Percentiles rank a stretch among this genome's conserved stretches.
Conservation (phyloP, 2,797 vertebrate species). For the Sebastes cheni region DNA sequence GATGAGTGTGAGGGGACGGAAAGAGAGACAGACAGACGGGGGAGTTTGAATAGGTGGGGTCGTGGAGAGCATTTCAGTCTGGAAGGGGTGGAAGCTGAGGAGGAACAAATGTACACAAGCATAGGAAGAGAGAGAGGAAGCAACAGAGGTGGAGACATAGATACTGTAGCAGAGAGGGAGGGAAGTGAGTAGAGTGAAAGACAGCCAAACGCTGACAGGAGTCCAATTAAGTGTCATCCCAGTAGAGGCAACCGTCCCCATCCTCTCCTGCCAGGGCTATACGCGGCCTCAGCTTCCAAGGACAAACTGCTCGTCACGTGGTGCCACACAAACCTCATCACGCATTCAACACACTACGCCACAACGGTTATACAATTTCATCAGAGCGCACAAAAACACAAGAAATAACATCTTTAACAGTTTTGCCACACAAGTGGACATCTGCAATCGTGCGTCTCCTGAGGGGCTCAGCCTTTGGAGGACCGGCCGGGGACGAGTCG, state of each 20-base stretch:
- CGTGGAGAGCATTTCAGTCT: conserved; percentile 1
- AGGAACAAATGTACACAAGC: neutral
- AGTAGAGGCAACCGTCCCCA: conserved; percentile 49
- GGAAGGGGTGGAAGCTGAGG: neutral
- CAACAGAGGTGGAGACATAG: neutral
- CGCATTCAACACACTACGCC: conserved; percentile 16
- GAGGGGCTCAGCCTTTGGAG: conserved; percentile 48
- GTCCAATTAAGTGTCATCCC: conserved; percentile 77
- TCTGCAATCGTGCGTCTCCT: conserved; percentile 32
- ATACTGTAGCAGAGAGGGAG: conserved; percentile 34
- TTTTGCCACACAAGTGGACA: conserved; percentile 33
- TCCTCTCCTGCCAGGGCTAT: conserved; percentile 51
- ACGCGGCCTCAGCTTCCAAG: conserved; percentile 54
- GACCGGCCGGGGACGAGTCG: conserved; percentile 32
- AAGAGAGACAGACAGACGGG: neutral
- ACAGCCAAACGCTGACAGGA: conserved; percentile 70
- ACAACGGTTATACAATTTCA: conserved; percentile 27
- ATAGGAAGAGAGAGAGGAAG: neutral
- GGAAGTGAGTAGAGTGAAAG: conserved; percentile 54
- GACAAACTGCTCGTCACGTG: conserved; percentile 45
- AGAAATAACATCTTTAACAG: conserved; percentile 1
- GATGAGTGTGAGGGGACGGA: conserved; percentile 40
- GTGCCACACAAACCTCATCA: conserved; percentile 26
- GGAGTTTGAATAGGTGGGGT: neutral
- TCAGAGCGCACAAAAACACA: conserved; percentile 6